A percentile compares a stretch with the other conserved stretches of the same genome.
phyloP scores from a whole-genome alignment of 2,113 vertebrate genomes.

The Calyptomena viridis region DNA sequence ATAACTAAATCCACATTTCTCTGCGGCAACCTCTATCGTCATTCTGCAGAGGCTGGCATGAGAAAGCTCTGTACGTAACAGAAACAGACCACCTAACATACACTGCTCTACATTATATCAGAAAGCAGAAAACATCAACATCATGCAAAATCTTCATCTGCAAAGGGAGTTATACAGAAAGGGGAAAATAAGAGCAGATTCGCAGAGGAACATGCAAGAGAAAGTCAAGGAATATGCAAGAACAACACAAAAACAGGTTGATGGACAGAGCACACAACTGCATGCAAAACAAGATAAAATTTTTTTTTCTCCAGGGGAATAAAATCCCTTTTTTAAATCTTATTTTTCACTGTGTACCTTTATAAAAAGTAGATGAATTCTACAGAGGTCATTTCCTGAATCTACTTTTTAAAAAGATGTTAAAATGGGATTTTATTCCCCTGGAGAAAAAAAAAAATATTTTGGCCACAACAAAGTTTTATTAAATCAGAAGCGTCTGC shows the following conservation, averaged over 20 bases:
- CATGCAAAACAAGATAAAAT: accelerated
- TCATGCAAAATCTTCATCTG: not conserved
- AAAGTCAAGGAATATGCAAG: not conserved
- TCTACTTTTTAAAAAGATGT: not conserved
- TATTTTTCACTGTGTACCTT: too few species aligned
- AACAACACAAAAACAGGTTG: not conserved
- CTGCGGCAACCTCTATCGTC: not conserved
- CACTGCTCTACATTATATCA: accelerated
- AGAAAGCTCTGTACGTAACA: not conserved
- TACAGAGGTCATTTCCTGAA: too few species aligned
- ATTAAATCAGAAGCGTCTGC: not conserved
- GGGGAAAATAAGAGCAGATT: not conserved
- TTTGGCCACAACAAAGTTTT: not conserved
- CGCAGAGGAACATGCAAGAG: not conserved
- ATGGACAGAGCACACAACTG: not conserved
- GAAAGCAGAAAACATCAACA: not conserved
- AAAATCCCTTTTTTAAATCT: not conserved
- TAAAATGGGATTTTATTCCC: not conserved
- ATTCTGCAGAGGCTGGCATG: not conserved
- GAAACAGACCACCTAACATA: not conserved
- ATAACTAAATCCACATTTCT: not conserved
- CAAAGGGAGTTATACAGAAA: not conserved
- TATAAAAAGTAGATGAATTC: not conserved
- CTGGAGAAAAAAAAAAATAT: not conserved
- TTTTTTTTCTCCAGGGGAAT: not conserved